Percentiles rank a stretch among this genome's conserved stretches.
Evolutionary conservation across 2,888 invertebrate species (phyloP).

Genomic region (Nomada ruficornis): DNA sequence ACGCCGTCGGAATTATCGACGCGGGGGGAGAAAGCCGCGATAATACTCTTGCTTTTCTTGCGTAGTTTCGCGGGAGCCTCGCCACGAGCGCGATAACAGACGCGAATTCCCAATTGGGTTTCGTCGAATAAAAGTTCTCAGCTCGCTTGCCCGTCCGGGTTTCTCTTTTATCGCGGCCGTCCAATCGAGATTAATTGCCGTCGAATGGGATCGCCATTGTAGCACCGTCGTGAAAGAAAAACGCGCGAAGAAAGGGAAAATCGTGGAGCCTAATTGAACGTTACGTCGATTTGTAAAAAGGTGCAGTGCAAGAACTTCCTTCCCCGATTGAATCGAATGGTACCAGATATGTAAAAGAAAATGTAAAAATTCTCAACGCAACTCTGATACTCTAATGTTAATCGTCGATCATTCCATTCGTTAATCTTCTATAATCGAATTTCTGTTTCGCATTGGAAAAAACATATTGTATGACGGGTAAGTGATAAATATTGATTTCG

Average conservation of each 20-base stretch:
- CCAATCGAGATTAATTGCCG: constrained; percentile 69
- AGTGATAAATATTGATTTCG: no score
- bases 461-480: no score
- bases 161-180: constrained; percentile 60
- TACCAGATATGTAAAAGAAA: no score
- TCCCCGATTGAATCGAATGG: not conserved
- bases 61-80: constrained; percentile 44
- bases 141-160: constrained; percentile 39
- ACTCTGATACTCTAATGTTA: no score
- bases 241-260: constrained; percentile 26
- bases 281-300: constrained; percentile 2
- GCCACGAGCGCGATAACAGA: constrained; percentile 55
- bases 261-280: constrained; percentile 61
- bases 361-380: no score
- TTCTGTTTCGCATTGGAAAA: no score
- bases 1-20: constrained; percentile 55
- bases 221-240: constrained; percentile 22
- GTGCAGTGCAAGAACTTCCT: not conserved
- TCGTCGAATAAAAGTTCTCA: constrained; percentile 54
- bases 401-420: no score
- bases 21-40: constrained; percentile 23
- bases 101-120: constrained; percentile 54
- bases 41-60: constrained; percentile 45
- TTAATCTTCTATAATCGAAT: no score
- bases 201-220: constrained; percentile 67